Conservation (phyloP, 2,113 vertebrate genomes). For the Embiotoca jacksoni region DNA sequence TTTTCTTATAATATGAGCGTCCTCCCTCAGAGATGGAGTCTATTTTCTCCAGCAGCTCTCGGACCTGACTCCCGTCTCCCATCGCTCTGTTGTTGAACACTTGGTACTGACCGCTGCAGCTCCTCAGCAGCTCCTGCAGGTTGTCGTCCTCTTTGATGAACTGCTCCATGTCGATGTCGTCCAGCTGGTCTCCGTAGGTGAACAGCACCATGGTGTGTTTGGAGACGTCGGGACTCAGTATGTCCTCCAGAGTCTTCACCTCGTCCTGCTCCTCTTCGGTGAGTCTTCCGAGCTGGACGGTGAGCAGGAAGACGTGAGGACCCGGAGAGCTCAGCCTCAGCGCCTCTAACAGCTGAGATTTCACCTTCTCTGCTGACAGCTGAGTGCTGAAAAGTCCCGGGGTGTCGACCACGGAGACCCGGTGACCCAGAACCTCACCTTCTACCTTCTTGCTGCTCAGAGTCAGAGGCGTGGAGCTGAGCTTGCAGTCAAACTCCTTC, state of each 20-base stretch:
- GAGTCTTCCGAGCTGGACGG: conserved; percentile 33
- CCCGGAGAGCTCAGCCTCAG: conserved; percentile 8
- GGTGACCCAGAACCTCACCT: background rate
- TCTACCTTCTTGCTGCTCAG: background rate
- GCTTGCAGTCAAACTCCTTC: background rate
- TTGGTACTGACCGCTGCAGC: conserved; percentile 2
- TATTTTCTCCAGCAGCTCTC: conserved; percentile 11
- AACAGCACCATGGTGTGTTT: conserved; percentile 26
- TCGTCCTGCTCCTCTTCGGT: conserved; percentile 18
- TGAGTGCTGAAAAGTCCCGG: conserved; percentile 11
- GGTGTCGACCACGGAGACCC: conserved; percentile 24
- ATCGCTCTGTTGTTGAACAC: conserved; percentile 16
- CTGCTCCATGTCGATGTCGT: background rate
- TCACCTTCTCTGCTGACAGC: conserved; percentile 3
- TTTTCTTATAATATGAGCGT: background rate
- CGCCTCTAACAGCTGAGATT: background rate
- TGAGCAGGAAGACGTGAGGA: conserved; percentile 33
- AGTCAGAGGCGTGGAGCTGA: conserved; percentile 6
- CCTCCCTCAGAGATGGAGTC: background rate
- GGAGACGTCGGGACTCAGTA: conserved; percentile 6
- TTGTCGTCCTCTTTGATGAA: conserved; percentile 1
- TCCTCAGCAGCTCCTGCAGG: conserved; percentile 9
- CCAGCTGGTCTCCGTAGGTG: conserved; percentile 35
- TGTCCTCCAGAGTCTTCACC: background rate
- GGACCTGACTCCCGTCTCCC: conserved; percentile 14